Evolutionary conservation across 2,888 invertebrate species (phyloP).

Genomic region (Cheilosia variabilis): DNA sequence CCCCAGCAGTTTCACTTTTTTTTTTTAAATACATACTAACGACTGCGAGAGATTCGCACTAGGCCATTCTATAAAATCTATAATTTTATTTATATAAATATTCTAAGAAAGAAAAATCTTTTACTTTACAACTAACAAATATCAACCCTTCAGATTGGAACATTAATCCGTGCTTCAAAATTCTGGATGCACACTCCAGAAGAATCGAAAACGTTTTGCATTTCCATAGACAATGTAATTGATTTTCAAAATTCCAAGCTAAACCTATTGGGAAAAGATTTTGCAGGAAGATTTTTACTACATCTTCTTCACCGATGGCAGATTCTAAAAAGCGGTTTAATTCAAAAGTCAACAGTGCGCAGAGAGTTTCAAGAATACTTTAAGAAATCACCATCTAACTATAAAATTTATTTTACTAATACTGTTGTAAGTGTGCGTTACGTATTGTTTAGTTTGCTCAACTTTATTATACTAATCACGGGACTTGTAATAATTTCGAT

Average conservation of each 20-base stretch:
- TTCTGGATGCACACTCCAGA: not conserved
- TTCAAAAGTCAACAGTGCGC: not conserved
- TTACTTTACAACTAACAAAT: no score
- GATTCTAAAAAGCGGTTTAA: not conserved
- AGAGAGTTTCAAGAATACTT: conserved; percentile 11
- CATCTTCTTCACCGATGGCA: not conserved
- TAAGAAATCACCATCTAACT: not conserved
- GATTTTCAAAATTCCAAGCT: not conserved
- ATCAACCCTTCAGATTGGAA: conserved; percentile 17
- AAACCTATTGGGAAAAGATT: not conserved
- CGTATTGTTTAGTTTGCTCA: not conserved
- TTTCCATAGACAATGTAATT: conserved; percentile 1
- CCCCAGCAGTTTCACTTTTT: no score
- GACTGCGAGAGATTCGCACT: no score
- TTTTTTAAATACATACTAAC: no score
- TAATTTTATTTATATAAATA: no score
- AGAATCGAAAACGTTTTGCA: not conserved
- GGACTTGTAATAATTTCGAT: no score
- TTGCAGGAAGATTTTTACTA: not conserved
- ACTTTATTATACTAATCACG: not conserved
- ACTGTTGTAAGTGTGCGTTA: not conserved
- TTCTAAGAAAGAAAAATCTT: not conserved
- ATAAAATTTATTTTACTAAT: not conserved
- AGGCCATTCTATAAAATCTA: no score
- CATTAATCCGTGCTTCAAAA: not conserved